These are phyloP conservation scores for Dysmachus trigonus DNA, from an alignment of 2,888 invertebrate genomes.

Conservation along the genomic window DNA sequence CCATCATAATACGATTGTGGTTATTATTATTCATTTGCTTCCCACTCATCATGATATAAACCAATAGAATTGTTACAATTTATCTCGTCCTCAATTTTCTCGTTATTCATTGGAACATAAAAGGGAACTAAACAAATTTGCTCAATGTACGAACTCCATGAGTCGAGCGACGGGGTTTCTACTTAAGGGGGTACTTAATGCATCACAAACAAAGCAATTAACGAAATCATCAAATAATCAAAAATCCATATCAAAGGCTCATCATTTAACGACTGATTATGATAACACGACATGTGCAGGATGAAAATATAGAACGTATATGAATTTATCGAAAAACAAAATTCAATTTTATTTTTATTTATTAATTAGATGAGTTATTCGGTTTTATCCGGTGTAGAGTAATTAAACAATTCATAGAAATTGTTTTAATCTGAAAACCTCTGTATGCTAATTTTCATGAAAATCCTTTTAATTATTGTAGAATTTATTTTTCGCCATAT, in stretches of 20 bases:
- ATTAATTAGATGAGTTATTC: no score
- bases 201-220: slow-evolving; percentile 33
- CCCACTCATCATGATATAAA: background rate
- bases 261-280: background rate
- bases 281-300: slow-evolving; percentile 1
- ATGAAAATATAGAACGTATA: background rate
- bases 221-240: slow-evolving; percentile 25
- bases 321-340: background rate
- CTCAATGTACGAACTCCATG: background rate
- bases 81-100: background rate
- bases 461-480: no score
- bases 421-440: no score
- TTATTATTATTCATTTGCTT: background rate
- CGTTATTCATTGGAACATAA: slow-evolving; percentile 8
- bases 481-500: no score
- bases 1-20: background rate
- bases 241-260: slow-evolving; percentile 11
- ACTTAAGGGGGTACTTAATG: slow-evolving; percentile 18
- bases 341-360: background rate
- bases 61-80: background rate
- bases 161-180: background rate
- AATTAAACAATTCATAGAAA: no score
- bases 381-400: no score
- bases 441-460: no score
- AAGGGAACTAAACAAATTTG: background rate